These are phyloP conservation scores for Tenodera sinensis DNA, from an alignment of 2,888 invertebrate genomes.

Conservation along the genomic window DNA sequence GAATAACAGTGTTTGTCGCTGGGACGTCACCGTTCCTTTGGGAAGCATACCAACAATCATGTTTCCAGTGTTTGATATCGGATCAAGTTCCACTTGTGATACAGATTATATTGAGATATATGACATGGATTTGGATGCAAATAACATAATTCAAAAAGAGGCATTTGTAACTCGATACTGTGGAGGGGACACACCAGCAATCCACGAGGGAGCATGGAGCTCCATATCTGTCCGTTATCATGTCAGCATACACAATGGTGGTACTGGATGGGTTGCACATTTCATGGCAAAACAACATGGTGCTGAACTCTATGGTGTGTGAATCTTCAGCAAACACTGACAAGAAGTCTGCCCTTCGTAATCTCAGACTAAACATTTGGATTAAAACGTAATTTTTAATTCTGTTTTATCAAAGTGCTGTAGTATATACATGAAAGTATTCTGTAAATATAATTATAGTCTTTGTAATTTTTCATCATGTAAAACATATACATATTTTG, in stretches of 20 bases:
- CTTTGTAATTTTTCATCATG: too few species aligned
- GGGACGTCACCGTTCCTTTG: constrained; percentile 60
- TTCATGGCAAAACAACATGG: constrained; percentile 40
- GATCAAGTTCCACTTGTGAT: constrained; percentile 57
- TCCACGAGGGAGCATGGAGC: constrained; percentile 49
- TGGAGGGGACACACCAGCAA: constrained; percentile 52
- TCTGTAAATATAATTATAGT: too few species aligned
- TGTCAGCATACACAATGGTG: constrained; percentile 65
- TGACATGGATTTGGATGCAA: constrained; percentile 45
- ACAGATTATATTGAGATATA: constrained; percentile 63
- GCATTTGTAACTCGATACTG: constrained; percentile 44
- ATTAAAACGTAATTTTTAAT: too few species aligned
- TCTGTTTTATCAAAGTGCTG: too few species aligned
- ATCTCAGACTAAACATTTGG: too few species aligned
- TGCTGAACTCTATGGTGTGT: too few species aligned
- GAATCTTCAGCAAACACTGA: too few species aligned
- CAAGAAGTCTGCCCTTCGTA: too few species aligned
- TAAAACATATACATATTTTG: too few species aligned
- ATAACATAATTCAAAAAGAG: constrained; percentile 32
- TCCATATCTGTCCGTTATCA: constrained; percentile 57
- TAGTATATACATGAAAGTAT: too few species aligned
- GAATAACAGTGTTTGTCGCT: constrained; percentile 55
- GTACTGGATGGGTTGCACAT: constrained; percentile 62
- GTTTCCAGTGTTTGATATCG: constrained; percentile 61
- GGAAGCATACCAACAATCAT: constrained; percentile 50